phyloP scores from a whole-genome alignment of 2,888 invertebrate species.

The Hydroisotoma schaefferi region DNA sequence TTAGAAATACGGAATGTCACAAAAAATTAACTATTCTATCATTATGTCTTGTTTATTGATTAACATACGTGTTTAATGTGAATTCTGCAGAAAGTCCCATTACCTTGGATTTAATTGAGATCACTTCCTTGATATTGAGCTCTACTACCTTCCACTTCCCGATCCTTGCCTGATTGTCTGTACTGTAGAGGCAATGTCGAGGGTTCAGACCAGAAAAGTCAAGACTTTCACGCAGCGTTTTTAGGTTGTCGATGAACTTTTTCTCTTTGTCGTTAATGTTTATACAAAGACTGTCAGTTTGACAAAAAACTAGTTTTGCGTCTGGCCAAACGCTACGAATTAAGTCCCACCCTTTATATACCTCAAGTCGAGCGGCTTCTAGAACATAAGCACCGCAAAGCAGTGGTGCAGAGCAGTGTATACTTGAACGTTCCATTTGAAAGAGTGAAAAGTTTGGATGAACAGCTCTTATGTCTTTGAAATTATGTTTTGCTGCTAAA shows the following conservation, averaged over 20 bases:
- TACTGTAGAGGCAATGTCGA: neutral
- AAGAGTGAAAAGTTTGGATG: neutral
- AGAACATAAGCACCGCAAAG: neutral
- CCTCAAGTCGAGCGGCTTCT: neutral
- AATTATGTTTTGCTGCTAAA: neutral
- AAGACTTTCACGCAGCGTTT: neutral
- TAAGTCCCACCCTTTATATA: neutral
- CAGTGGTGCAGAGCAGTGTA: neutral
- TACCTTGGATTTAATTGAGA: neutral
- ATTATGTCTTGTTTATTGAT: too few species aligned
- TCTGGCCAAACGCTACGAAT: neutral
- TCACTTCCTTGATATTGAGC: neutral
- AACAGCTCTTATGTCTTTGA: neutral
- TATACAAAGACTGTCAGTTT: neutral
- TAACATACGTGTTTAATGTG: too few species aligned
- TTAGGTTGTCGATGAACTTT: neutral
- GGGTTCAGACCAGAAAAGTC: neutral
- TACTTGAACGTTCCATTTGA: neutral
- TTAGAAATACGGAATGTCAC: too few species aligned
- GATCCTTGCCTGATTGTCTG: neutral
- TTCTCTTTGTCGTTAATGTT: neutral
- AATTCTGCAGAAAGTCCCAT: too few species aligned
- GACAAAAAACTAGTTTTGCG: neutral
- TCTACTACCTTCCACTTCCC: constrained; percentile 1
- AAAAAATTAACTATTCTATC: too few species aligned